Percentiles rank a stretch among this genome's conserved stretches.
Conservation (phyloP, 2,797 vertebrate genomes). For the Characodon lateralis region DNA sequence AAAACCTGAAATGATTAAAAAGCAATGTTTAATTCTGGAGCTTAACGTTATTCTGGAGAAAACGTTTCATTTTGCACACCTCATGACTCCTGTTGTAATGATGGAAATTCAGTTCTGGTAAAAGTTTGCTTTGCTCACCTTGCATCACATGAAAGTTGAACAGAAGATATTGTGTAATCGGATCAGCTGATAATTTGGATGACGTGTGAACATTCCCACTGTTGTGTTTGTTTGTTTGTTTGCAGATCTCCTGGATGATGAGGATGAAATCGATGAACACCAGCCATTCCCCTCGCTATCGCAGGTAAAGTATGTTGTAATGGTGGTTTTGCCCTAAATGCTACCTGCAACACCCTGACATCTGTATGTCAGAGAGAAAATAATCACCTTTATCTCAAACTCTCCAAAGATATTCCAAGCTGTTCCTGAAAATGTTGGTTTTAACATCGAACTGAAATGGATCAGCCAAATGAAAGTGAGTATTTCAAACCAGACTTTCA, state of each 20-base stretch:
- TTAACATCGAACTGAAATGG: conserved; percentile 99
- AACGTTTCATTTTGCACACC: neutral
- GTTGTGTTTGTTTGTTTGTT: conserved; percentile 7
- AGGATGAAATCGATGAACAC: conserved; percentile 90
- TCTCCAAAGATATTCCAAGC: conserved; percentile 88
- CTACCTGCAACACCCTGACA: neutral
- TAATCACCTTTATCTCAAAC: neutral
- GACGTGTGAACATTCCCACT: neutral
- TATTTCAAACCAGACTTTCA: neutral
- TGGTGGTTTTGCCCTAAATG: neutral
- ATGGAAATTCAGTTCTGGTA: neutral
- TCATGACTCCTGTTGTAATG: neutral
- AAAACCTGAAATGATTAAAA: too few species aligned
- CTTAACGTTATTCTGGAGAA: neutral
- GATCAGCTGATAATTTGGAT: neutral
- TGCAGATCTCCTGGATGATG: conserved; percentile 85
- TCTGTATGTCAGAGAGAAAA: neutral
- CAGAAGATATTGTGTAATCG: neutral
- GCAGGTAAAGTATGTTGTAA: conserved; percentile 76
- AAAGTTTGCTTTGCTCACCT: neutral
- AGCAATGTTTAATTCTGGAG: neutral
- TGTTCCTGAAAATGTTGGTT: conserved; percentile 91
- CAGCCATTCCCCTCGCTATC: conserved; percentile 96
- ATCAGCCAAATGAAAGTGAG: conserved; percentile 91
- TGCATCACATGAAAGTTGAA: neutral